Percentiles rank a stretch among this genome's conserved stretches.
phyloP scores from a whole-genome alignment of 2,797 vertebrate species.

The Pangasius larnaudii region DNA sequence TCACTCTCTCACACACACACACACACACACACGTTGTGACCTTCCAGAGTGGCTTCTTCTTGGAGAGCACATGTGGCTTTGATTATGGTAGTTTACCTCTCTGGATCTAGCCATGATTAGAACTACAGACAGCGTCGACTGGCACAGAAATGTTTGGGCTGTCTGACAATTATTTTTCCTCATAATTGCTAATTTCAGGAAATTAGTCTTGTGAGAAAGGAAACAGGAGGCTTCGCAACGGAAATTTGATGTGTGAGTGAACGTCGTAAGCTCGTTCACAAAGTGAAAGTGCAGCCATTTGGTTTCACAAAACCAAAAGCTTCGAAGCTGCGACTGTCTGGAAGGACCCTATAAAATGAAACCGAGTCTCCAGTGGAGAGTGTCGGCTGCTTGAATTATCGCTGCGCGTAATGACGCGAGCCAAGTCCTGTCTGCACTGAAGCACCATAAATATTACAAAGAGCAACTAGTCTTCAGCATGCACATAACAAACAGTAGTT shows the following conservation, averaged over 20 bases:
- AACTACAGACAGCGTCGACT: constrained; percentile 72
- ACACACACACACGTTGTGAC: constrained; percentile 9
- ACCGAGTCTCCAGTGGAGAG: constrained; percentile 37
- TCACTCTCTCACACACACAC: neutral
- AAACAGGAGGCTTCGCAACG: neutral
- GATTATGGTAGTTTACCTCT: constrained; percentile 74
- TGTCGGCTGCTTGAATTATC: constrained; percentile 41
- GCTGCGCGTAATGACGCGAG: constrained; percentile 30
- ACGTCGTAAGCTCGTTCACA: neutral
- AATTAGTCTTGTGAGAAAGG: constrained; percentile 50
- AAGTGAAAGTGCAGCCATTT: constrained; percentile 30
- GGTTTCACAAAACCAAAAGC: constrained; percentile 38
- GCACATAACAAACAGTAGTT: constrained; percentile 4
- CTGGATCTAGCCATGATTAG: constrained; percentile 76
- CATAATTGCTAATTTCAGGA: constrained; percentile 61
- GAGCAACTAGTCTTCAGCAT: neutral
- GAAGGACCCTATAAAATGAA: constrained; percentile 37
- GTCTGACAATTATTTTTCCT: constrained; percentile 71
- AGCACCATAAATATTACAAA: constrained; percentile 34
- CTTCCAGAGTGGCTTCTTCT: constrained; percentile 54
- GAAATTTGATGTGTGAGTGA: neutral
- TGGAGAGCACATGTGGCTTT: constrained; percentile 74
- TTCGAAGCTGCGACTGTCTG: constrained; percentile 28
- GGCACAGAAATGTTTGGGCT: constrained; percentile 74
- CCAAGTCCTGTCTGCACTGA: constrained; percentile 33